Percentiles rank a stretch among this genome's conserved stretches.
phyloP scores from a whole-genome alignment of 2,113 vertebrate species.

The Promerops cafer region DNA sequence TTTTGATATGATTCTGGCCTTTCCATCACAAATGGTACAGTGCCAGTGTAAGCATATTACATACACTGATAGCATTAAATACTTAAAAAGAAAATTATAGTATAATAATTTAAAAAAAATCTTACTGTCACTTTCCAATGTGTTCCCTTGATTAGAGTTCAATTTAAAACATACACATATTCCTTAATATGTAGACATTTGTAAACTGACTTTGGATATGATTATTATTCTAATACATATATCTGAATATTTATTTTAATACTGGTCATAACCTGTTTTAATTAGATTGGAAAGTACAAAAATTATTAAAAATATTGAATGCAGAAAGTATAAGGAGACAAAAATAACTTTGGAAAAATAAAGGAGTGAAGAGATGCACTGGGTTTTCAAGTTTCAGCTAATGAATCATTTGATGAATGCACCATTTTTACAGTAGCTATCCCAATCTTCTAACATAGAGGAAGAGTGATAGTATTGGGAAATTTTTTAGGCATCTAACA shows the following conservation, averaged over 20 bases:
- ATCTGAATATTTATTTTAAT: not conserved
- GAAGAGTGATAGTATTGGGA: not conserved
- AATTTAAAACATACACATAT: not conserved
- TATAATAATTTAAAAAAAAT: not conserved
- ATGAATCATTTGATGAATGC: not conserved
- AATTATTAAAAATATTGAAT: not conserved
- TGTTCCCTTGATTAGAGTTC: not conserved
- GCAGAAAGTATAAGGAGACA: not conserved
- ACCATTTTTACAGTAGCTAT: not conserved
- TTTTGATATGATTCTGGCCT: not conserved
- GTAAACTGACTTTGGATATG: not conserved
- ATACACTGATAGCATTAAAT: not conserved
- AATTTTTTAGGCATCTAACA: not conserved
- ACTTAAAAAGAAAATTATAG: not conserved
- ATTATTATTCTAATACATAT: not conserved
- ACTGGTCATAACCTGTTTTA: not conserved
- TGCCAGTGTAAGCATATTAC: not conserved
- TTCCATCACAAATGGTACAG: not conserved
- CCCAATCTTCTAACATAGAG: not conserved
- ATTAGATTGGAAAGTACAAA: not conserved
- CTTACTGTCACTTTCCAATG: not conserved
- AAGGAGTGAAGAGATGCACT: not conserved
- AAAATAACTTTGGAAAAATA: not conserved
- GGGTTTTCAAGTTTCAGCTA: not conserved
- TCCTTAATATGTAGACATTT: not conserved